Percentiles rank a stretch among this genome's conserved stretches.
These are phyloP conservation scores for Ariolimax columbianus DNA, from an alignment of 2,888 invertebrate species.

Conservation along the genomic window DNA sequence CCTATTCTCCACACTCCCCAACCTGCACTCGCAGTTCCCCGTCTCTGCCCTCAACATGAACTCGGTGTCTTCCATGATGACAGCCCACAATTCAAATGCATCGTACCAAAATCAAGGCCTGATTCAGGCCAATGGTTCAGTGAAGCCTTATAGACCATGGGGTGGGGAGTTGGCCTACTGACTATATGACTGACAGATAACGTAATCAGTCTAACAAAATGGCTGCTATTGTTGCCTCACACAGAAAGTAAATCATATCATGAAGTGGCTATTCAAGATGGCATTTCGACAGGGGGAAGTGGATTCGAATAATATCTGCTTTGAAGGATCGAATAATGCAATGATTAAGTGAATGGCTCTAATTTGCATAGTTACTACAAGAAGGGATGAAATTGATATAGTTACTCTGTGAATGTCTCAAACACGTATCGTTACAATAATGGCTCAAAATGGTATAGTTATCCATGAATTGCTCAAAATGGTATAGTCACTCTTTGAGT, in stretches of 20 bases:
- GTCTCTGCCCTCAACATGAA: slow-evolving; percentile 63
- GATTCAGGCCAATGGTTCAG: slow-evolving; percentile 51
- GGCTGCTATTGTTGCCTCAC: neutral
- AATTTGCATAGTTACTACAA: neutral
- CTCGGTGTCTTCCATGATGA: slow-evolving; percentile 65
- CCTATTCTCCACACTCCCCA: slow-evolving; percentile 64
- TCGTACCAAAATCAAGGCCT: slow-evolving; percentile 54
- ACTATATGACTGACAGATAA: slow-evolving; percentile 48
- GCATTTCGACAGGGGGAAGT: neutral
- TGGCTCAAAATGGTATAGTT: no score
- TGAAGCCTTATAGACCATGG: slow-evolving; percentile 96
- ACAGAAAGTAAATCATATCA: neutral
- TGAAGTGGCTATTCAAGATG: neutral
- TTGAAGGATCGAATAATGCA: no score
- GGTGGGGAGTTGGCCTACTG: slow-evolving; percentile 96
- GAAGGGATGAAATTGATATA: no score
- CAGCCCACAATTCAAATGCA: slow-evolving; percentile 61
- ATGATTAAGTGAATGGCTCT: neutral
- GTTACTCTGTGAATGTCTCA: neutral
- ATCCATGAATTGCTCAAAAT: no score
- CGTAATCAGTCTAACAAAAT: neutral
- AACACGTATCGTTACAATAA: no score
- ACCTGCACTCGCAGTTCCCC: slow-evolving; percentile 75
- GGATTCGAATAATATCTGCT: no score
- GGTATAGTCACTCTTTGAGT: no score